These are phyloP conservation scores for Dascillus cervinus DNA, from an alignment of 2,888 invertebrate genomes.

Conservation along the genomic window DNA sequence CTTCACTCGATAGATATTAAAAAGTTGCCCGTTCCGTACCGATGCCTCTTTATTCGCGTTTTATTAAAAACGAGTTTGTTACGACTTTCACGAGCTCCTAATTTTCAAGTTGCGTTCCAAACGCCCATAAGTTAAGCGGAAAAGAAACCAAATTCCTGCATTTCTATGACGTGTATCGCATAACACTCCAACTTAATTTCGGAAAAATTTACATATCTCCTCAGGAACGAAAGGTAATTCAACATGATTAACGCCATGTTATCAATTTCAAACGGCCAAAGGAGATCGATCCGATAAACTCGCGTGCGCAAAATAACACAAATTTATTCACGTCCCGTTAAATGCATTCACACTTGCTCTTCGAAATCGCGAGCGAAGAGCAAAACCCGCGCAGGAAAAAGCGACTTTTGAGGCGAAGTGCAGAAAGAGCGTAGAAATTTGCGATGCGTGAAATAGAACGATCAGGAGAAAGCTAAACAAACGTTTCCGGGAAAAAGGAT, in stretches of 20 bases:
- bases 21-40: no score
- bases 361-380: conserved; percentile 9
- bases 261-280: conserved; percentile 20
- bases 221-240: no score
- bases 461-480: conserved; percentile 34
- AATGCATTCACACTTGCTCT: conserved; percentile 11
- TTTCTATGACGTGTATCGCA: conserved; percentile 13
- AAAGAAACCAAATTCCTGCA: conserved; percentile 10
- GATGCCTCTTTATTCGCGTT: no score
- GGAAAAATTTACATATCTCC: no score
- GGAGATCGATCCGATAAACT: conserved; percentile 16
- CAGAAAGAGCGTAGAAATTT: conserved; percentile 30
- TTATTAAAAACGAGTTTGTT: no score
- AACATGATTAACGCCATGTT: conserved; percentile 20
- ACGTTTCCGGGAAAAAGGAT: conserved; percentile 16
- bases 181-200: conserved; percentile 13
- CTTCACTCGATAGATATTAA: no score
- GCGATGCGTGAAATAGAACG: conserved; percentile 41
- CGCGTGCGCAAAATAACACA: conserved; percentile 13
- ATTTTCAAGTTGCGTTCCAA: no score
- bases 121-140: no score
- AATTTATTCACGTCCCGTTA: conserved; percentile 13
- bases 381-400: background rate
- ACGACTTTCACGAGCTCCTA: no score
- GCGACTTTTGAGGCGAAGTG: conserved; percentile 15